Percentiles rank a stretch among this genome's conserved stretches.
Conservation (phyloP, 2,888 invertebrate species). For the Diadegma fenestrale region DNA sequence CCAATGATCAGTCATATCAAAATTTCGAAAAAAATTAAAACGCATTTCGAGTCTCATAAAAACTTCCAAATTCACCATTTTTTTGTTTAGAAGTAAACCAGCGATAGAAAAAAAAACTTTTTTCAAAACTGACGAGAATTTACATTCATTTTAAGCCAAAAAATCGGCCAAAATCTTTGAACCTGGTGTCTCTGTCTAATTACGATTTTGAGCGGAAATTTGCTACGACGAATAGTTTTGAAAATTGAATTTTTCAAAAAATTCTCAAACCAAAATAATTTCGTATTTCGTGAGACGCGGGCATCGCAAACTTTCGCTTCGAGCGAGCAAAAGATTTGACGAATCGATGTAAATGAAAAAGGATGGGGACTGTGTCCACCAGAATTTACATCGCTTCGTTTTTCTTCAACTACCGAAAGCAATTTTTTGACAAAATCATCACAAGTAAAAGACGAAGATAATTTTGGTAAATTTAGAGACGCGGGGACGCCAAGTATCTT, state of each 20-base stretch:
- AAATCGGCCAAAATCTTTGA: conserved; percentile 7
- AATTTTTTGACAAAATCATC: background rate
- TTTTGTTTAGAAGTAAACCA: background rate
- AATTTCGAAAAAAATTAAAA: background rate
- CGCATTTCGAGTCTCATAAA: background rate
- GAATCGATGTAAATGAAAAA: background rate
- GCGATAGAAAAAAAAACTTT: background rate
- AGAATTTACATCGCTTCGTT: background rate
- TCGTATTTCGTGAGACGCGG: background rate
- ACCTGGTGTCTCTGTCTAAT: background rate
- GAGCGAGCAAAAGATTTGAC: background rate
- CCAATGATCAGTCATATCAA: background rate
- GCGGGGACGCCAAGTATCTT: too few species aligned
- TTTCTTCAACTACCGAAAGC: background rate
- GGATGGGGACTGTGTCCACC: background rate
- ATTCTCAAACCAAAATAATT: background rate
- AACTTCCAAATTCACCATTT: too few species aligned
- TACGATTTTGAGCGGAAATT: conserved; percentile 13
- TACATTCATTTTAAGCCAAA: background rate
- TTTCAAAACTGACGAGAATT: background rate
- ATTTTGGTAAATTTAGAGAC: background rate
- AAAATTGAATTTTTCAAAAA: background rate
- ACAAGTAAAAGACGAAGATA: background rate
- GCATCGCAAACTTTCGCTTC: background rate
- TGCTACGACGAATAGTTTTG: background rate